Conservation (phyloP, 2,888 invertebrate genomes). For the Cheilosia impressa region DNA sequence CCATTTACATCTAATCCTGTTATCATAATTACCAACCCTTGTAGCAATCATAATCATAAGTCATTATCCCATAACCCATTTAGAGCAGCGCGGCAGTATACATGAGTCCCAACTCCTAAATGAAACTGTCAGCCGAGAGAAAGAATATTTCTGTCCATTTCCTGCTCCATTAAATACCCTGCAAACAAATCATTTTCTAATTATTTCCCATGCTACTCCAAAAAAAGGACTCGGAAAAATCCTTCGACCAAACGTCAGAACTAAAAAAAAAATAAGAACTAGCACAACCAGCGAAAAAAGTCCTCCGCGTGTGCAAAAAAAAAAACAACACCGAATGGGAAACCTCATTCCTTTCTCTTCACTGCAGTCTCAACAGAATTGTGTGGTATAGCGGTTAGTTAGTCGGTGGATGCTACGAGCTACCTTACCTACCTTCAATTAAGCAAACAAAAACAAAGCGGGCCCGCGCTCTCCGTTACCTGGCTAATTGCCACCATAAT, state of each 20-base stretch:
- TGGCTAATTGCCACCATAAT: slow-evolving; percentile 64
- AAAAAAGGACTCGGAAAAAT: slow-evolving; percentile 31
- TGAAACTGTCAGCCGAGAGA: slow-evolving; percentile 45
- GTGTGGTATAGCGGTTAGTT: slow-evolving; percentile 35
- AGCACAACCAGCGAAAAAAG: slow-evolving; percentile 20
- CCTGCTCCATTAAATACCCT: slow-evolving; percentile 68
- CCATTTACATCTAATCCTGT: slow-evolving; percentile 52
- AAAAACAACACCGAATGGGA: slow-evolving; percentile 15
- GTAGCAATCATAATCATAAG: slow-evolving; percentile 49
- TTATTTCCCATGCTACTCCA: slow-evolving; percentile 40
- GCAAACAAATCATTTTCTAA: slow-evolving; percentile 72
- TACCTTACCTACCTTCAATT: slow-evolving; percentile 46
- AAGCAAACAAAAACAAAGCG: slow-evolving; percentile 41
- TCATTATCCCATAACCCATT: slow-evolving; percentile 66
- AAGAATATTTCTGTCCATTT: slow-evolving; percentile 58
- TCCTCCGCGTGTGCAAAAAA: background rate
- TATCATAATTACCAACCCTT: slow-evolving; percentile 61
- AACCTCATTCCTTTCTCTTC: slow-evolving; percentile 52
- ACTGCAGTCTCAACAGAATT: slow-evolving; percentile 57
- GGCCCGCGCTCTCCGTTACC: slow-evolving; percentile 1
- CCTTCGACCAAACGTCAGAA: slow-evolving; percentile 40
- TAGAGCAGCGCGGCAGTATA: slow-evolving; percentile 7
- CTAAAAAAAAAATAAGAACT: slow-evolving; percentile 27
- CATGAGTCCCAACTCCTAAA: slow-evolving; percentile 34
- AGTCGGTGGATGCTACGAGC: slow-evolving; percentile 20